Conservation (phyloP, 2,888 invertebrate species). For the Acrobasis suavella region DNA sequence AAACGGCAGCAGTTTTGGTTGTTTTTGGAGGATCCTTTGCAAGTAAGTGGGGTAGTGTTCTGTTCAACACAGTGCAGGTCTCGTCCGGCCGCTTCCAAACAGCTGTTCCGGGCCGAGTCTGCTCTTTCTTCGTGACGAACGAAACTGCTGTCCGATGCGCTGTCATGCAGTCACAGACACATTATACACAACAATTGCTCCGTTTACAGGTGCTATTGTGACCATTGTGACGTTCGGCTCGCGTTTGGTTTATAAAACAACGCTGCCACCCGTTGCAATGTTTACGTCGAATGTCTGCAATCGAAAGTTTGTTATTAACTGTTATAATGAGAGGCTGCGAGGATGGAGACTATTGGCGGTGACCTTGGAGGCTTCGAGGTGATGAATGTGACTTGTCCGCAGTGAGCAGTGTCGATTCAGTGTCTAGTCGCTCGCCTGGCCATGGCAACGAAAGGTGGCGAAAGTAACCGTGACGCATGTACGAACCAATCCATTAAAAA, state of each 20-base stretch:
- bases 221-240: conserved; percentile 41
- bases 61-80: conserved; percentile 32
- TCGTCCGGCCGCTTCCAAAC: conserved; percentile 45
- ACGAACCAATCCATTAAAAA: conserved; percentile 46
- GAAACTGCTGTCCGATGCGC: conserved; percentile 48
- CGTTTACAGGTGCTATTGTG: conserved; percentile 44
- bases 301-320: conserved; percentile 48
- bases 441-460: conserved; percentile 74
- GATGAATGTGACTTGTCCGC: conserved; percentile 52
- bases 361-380: conserved; percentile 52
- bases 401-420: conserved; percentile 48
- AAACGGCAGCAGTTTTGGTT: conserved; percentile 95
- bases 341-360: conserved; percentile 37
- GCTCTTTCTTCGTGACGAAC: conserved; percentile 50
- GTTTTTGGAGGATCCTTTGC: conserved; percentile 94
- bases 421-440: conserved; percentile 50
- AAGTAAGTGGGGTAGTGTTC: conserved; percentile 84
- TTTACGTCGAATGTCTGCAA: conserved; percentile 40
- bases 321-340: conserved; percentile 37
- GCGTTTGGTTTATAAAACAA: conserved; percentile 43
- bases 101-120: conserved; percentile 58
- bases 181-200: conserved; percentile 52
- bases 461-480: conserved; percentile 67
- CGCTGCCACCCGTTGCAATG: conserved; percentile 34
- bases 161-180: conserved; percentile 36